These are phyloP conservation scores for Mustela lutreola DNA, from an alignment of 2,113 vertebrate species.

Conservation along the genomic window DNA sequence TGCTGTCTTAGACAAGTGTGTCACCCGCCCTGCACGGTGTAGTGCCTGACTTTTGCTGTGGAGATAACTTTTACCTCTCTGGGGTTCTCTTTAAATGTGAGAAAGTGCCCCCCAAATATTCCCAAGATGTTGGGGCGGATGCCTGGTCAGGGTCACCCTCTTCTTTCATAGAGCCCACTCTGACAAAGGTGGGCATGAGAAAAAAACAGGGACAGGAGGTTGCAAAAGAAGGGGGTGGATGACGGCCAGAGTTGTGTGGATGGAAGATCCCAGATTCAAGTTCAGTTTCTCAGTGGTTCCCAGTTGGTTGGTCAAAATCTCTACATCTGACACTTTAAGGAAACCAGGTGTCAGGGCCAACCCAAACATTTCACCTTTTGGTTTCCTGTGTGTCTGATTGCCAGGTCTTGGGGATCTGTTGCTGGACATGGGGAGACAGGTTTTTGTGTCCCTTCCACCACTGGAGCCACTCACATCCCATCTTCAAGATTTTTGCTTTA, in stretches of 20 bases:
- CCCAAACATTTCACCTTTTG: not conserved
- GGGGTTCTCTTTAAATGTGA: not conserved
- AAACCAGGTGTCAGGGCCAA: not conserved
- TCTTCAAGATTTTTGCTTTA: not conserved
- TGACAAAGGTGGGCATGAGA: not conserved
- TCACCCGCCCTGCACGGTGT: not conserved
- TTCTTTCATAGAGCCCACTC: not conserved
- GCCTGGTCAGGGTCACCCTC: not conserved
- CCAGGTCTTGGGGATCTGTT: not conserved
- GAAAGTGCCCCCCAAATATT: not conserved
- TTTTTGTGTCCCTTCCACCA: not conserved
- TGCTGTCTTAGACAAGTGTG: no score
- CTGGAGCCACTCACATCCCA: not conserved
- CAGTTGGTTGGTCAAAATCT: not conserved
- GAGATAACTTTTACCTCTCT: not conserved
- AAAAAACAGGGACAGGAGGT: not conserved
- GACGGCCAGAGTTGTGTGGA: not conserved
- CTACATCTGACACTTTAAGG: not conserved
- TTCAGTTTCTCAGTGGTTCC: constrained; percentile 6
- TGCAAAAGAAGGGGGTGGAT: not conserved
- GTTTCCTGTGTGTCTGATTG: not conserved
- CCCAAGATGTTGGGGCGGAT: not conserved
- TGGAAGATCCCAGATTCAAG: not conserved
- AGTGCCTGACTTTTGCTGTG: not conserved
- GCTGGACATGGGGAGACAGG: not conserved